These are phyloP conservation scores for Tapirus indicus DNA, from an alignment of 2,797 vertebrate species.

Conservation along the genomic window DNA sequence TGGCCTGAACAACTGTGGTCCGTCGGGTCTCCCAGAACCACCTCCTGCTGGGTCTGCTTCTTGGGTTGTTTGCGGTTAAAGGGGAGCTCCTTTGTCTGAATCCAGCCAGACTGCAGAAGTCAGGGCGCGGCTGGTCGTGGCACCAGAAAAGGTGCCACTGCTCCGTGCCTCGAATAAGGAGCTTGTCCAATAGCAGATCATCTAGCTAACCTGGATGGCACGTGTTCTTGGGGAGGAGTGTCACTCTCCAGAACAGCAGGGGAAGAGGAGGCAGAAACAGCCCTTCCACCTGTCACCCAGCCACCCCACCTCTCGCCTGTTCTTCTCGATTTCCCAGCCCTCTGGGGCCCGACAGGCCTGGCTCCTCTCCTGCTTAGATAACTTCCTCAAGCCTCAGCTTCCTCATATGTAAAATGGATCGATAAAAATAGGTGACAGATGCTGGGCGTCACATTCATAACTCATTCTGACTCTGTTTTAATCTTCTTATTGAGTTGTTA, in stretches of 20 bases:
- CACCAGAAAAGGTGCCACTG: neutral
- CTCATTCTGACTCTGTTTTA: neutral
- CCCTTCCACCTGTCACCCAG: neutral
- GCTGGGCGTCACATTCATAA: rapidly evolving
- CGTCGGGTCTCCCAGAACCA: neutral
- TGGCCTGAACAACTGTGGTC: neutral
- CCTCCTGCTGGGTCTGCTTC: neutral
- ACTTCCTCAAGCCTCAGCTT: neutral
- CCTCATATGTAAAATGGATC: neutral
- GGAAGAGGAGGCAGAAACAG: neutral
- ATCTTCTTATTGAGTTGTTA: neutral
- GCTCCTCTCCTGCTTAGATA: neutral
- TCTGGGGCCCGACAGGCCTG: neutral
- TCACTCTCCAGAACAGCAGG: neutral
- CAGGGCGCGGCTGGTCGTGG: too few species aligned
- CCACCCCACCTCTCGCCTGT: neutral
- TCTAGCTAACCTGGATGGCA: neutral
- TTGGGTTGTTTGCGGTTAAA: neutral
- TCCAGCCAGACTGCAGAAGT: neutral
- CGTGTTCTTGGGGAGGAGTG: neutral
- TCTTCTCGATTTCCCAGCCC: neutral
- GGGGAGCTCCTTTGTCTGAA: neutral
- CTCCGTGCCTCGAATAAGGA: neutral
- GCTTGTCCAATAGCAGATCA: rapidly evolving
- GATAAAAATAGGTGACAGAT: neutral